Percentiles rank a stretch among this genome's conserved stretches.
Evolutionary conservation across 1,140 invertebrate genomes (phyloP).

Genomic region (Cyclina sinensis): DNA sequence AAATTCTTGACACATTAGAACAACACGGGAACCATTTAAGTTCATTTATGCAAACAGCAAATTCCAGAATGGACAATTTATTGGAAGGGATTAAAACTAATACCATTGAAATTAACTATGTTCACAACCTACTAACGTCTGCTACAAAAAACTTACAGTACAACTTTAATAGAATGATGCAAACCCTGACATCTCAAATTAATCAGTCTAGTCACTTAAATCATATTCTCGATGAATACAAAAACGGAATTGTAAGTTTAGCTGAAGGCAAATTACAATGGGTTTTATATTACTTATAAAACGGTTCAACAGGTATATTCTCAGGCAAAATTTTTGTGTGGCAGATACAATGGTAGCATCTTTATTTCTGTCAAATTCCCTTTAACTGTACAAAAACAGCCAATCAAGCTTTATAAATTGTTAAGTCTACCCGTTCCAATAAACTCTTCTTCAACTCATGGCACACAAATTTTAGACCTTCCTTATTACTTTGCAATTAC

Average conservation of each 20-base stretch:
- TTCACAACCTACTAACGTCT: neutral
- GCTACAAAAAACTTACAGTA: neutral
- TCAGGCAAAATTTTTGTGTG: constrained; percentile 1
- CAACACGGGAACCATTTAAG: constrained; percentile 36
- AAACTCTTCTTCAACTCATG: constrained; percentile 38
- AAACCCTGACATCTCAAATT: neutral
- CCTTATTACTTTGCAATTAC: constrained; percentile 41
- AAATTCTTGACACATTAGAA: neutral
- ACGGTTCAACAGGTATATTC: neutral
- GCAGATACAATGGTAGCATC: constrained; percentile 7
- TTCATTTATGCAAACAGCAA: constrained; percentile 27
- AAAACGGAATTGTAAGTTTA: constrained; percentile 27
- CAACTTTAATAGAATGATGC: neutral
- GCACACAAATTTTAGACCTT: constrained; percentile 37
- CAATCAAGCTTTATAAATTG: constrained; percentile 36
- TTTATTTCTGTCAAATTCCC: constrained; percentile 39
- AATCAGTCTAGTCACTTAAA: neutral
- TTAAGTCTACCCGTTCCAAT: constrained; percentile 39
- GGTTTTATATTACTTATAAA: constrained; percentile 11
- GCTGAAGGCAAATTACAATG: constrained; percentile 27
- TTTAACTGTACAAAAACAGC: neutral
- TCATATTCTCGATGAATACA: constrained; percentile 39
- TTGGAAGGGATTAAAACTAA: constrained; percentile 24
- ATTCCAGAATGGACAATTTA: constrained; percentile 36
- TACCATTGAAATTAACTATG: constrained; percentile 19